Conservation (phyloP, 2,113 vertebrate genomes). For the Cheirogaleus medius region DNA sequence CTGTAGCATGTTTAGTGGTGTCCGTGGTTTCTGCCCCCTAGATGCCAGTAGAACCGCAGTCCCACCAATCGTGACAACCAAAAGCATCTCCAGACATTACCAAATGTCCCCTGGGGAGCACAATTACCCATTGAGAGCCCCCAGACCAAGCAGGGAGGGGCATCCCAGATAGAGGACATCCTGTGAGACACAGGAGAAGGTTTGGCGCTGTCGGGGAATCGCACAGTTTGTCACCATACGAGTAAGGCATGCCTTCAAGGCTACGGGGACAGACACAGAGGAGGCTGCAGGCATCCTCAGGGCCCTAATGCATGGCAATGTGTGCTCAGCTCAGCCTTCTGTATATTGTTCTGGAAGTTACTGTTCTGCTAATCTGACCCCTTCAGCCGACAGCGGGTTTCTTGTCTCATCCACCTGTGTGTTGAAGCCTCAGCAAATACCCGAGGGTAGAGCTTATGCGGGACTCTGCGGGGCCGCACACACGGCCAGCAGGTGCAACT, state of each 20-base stretch:
- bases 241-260: not conserved
- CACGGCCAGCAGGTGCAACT: not conserved
- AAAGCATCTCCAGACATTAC: not conserved
- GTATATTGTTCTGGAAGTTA: not conserved
- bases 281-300: not conserved
- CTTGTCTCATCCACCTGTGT: too few species aligned
- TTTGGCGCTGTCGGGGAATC: not conserved
- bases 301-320: not conserved
- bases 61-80: not conserved
- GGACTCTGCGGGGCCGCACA: not conserved
- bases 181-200: not conserved
- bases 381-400: not conserved
- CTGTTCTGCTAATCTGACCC: not conserved
- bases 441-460: not conserved
- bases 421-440: not conserved
- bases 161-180: not conserved
- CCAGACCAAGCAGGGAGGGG: not conserved
- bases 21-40: not conserved
- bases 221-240: accelerated
- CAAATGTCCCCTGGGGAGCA: not conserved
- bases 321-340: not conserved
- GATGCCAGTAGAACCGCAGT: not conserved
- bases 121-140: not conserved
- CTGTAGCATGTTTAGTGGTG: not conserved
- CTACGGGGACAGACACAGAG: accelerated